These are phyloP conservation scores for Panulirus ornatus DNA, from an alignment of 1,140 invertebrate genomes.

Conservation along the genomic window DNA sequence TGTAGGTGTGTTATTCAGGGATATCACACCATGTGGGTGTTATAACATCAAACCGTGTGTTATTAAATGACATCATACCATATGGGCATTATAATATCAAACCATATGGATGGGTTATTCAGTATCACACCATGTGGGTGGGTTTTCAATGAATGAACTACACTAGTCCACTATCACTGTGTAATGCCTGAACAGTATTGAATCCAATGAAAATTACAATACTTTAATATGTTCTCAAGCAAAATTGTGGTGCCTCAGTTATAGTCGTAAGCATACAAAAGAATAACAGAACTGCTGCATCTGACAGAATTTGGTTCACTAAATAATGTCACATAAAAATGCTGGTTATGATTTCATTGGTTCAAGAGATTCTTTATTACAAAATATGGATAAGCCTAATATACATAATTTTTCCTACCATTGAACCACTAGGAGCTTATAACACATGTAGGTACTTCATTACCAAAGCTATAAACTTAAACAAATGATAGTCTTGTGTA, in stretches of 20 bases:
- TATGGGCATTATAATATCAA: neutral
- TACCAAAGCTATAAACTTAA: neutral
- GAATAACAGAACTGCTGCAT: neutral
- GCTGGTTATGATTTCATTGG: too few species aligned
- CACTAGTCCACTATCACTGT: conserved; percentile 1
- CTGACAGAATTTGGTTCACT: neutral
- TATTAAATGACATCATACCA: too few species aligned
- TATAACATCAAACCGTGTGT: neutral
- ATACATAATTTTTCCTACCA: conserved; percentile 18
- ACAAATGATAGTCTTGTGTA: too few species aligned
- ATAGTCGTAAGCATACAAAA: neutral
- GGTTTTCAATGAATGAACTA: neutral
- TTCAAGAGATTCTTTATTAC: neutral
- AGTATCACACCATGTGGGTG: neutral
- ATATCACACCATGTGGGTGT: conserved; percentile 7
- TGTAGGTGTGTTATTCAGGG: too few species aligned
- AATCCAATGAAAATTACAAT: neutral
- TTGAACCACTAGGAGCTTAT: conserved; percentile 19
- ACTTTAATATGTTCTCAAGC: neutral
- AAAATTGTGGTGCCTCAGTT: neutral
- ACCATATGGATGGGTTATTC: neutral
- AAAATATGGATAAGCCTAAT: neutral
- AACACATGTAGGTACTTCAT: neutral
- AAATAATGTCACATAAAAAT: neutral
- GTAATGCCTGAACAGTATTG: neutral